Conservation (phyloP, 2,113 vertebrate species). For the Hemibagrus wyckioides region DNA sequence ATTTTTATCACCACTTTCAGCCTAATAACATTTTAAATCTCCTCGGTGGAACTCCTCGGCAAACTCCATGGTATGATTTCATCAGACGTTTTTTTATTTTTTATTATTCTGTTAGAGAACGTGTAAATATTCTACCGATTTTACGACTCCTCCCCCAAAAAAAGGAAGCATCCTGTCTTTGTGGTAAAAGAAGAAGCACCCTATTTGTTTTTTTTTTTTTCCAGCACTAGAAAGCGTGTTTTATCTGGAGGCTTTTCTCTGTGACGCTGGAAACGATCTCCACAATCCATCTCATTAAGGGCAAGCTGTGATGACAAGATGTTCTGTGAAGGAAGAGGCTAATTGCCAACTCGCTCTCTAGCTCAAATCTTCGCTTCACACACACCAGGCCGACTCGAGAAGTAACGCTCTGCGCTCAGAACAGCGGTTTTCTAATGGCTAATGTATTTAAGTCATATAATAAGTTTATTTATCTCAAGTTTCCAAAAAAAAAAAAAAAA, state of each 20-base stretch:
- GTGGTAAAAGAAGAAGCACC: neutral
- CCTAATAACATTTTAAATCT: conserved; percentile 23
- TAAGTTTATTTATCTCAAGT: conserved; percentile 9
- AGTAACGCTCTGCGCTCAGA: conserved; percentile 7
- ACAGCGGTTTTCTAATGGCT: conserved; percentile 12
- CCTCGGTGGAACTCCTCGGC: neutral
- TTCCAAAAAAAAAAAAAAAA: neutral
- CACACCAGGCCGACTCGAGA: conserved; percentile 30
- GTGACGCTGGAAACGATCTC: conserved; percentile 48
- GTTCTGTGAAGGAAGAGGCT: conserved; percentile 50
- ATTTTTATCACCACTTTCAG: conserved; percentile 15
- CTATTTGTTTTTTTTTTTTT: neutral
- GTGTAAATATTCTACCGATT: conserved; percentile 21
- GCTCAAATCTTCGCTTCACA: conserved; percentile 43
- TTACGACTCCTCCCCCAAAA: neutral
- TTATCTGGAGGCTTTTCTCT: conserved; percentile 46
- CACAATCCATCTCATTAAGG: conserved; percentile 55
- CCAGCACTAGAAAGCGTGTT: conserved; percentile 1
- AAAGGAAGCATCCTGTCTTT: conserved; percentile 11
- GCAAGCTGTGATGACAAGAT: conserved; percentile 48
- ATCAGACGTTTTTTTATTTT: neutral
- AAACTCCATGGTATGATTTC: neutral
- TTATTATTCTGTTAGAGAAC: neutral
- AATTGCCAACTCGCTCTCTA: conserved; percentile 57
- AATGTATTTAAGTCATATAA: conserved; percentile 26